These are phyloP conservation scores for Anorthoa munda DNA, from an alignment of 2,888 invertebrate species.

Conservation along the genomic window DNA sequence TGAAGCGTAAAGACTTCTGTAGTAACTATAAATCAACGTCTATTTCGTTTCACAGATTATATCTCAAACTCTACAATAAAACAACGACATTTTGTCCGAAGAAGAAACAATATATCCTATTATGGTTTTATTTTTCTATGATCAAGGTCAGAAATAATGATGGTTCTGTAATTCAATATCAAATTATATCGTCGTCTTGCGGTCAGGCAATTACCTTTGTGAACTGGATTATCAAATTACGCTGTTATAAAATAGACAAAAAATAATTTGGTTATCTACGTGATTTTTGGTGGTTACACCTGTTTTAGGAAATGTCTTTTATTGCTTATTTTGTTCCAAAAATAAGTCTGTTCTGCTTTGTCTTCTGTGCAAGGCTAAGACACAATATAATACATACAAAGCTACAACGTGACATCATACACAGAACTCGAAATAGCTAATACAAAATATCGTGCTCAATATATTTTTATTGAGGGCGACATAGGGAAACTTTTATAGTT, in stretches of 20 bases:
- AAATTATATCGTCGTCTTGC: slow-evolving; percentile 40
- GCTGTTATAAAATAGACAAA: slow-evolving; percentile 7
- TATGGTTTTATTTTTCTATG: slow-evolving; percentile 3
- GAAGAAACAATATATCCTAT: slow-evolving; percentile 8
- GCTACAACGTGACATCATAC: background rate
- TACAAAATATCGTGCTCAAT: slow-evolving; percentile 8
- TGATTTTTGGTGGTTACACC: background rate
- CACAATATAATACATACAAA: background rate
- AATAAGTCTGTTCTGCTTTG: background rate
- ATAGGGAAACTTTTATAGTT: slow-evolving; percentile 17
- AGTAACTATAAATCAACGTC: slow-evolving; percentile 42
- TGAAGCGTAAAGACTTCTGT: slow-evolving; percentile 7
- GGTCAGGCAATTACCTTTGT: slow-evolving; percentile 44
- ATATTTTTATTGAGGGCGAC: slow-evolving; percentile 12
- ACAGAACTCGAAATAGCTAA: background rate
- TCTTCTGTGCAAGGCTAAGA: background rate
- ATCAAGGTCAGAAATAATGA: slow-evolving; percentile 33
- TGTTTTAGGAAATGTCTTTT: background rate
- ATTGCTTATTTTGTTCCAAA: background rate
- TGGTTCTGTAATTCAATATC: slow-evolving; percentile 50
- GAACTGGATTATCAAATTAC: slow-evolving; percentile 51
- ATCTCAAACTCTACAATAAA: slow-evolving; percentile 14
- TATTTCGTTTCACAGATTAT: slow-evolving; percentile 25
- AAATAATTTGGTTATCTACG: slow-evolving; percentile 16
- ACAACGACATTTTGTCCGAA: slow-evolving; percentile 10